Conservation (phyloP, 2,888 invertebrate species). For the Torymus tubicola region DNA sequence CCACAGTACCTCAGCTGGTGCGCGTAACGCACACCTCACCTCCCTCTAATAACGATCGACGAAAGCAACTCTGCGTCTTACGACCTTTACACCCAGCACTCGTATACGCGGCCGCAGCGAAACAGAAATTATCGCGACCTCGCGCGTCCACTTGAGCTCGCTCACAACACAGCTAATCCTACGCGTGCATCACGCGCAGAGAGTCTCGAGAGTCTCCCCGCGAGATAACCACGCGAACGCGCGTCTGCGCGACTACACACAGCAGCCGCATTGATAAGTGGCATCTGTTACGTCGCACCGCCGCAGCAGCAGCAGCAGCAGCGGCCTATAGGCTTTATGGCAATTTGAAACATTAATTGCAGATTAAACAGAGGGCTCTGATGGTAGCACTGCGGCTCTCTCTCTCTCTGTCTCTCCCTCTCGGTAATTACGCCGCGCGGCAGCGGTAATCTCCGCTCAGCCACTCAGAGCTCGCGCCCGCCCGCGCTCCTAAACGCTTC, state of each 20-base stretch:
- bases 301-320: background rate
- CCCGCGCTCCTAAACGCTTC: constrained; percentile 66
- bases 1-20: too few species aligned
- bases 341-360: constrained; percentile 76
- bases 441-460: constrained; percentile 74
- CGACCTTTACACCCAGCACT: too few species aligned
- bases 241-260: too few species aligned
- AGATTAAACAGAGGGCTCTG: constrained; percentile 72
- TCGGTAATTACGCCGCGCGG: constrained; percentile 70
- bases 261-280: constrained; percentile 67
- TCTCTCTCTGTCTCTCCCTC: constrained; percentile 41
- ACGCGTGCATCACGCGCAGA: too few species aligned
- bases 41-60: too few species aligned
- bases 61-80: too few species aligned
- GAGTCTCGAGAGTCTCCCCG: too few species aligned
- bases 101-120: too few species aligned
- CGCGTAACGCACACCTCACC: too few species aligned
- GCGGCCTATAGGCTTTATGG: constrained; percentile 62
- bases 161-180: too few species aligned
- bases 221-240: constrained; percentile 42
- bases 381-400: constrained; percentile 42
- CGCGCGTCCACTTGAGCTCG: too few species aligned
- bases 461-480: constrained; percentile 63
- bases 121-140: too few species aligned
- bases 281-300: constrained; percentile 68